Base-by-base conservation (phyloP, 2,113 vertebrate species). In the Erythrolamprus reginae region DNA sequence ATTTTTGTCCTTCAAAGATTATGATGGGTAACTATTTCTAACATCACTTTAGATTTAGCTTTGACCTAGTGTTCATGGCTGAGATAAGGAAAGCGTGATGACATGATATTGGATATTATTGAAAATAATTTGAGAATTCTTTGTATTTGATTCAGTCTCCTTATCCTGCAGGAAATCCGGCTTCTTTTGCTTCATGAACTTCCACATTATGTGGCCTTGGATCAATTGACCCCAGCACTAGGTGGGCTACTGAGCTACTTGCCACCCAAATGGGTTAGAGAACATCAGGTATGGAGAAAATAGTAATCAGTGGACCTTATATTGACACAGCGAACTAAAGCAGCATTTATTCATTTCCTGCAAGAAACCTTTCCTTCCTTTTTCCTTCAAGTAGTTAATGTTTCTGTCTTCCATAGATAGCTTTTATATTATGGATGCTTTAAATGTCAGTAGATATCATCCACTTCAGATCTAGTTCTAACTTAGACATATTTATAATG, bases 261-360 rank as follows among this genome's bases (percentile, higher is more conserved):
- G 8, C 98, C 98, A 85, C 61, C 92, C 3, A 97, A 98, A 93
- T 98, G 98, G 98, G 97, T 98, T 92, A 93, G 96, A 55, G 97
- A 97, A 92, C 97, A 98, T 93, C 96, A 97, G 95, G 98, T 98
- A 93, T 95, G 91, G 52, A 5, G 6, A 88, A 10, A 28, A 33
- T 51, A 42, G 3, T 8, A 42, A 28, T 38, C 15, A 48, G 48
- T 58, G 42, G 21, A 13, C 10, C 19, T 77, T 2, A 13, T 26
- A 2, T 8, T 26, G 8, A 45, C 13, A 13, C 15, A 4, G n/a
- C 23, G 61, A 82, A 82, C 3, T 70, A 56, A 26, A 55, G 38
- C 50, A 38, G 4, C 5, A n/a, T 56, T 13, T 13, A 5, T 2
- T 28, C 13, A 24, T 10, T 50, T 42, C 5, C 84, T 42, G 7